Evolutionary conservation across 2,797 vertebrate genomes (phyloP).

Genomic region (Paratrypauchen microcephalus): DNA sequence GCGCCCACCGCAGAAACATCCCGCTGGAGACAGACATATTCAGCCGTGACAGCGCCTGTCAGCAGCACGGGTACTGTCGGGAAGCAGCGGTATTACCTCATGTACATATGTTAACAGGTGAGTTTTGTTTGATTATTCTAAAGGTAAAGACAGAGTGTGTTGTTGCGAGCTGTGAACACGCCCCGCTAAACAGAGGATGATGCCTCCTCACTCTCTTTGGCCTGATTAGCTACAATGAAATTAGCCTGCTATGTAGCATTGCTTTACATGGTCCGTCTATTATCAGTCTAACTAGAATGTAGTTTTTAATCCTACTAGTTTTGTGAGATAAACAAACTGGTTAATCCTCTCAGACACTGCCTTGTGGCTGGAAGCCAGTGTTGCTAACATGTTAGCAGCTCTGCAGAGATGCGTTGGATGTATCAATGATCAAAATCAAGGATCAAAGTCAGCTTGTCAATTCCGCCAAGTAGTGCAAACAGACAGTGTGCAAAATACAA

Average conservation of each 20-base stretch:
- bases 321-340: conserved; percentile 46
- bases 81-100: conserved; percentile 43
- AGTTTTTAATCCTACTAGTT: conserved; percentile 19
- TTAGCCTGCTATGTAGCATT: conserved; percentile 48
- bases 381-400: conserved; percentile 62
- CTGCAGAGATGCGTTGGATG: conserved; percentile 5
- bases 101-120: conserved; percentile 71
- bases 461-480: too few relatives aligned
- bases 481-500: too few relatives aligned
- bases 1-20: conserved; percentile 32
- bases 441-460: too few relatives aligned
- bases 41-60: conserved; percentile 47
- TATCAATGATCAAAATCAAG: too few relatives aligned
- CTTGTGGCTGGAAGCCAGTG: conserved; percentile 49
- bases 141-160: conserved; percentile 6
- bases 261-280: conserved; percentile 32
- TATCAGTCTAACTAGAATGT: conserved; percentile 47
- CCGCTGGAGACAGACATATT: conserved; percentile 19
- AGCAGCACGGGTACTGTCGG: conserved; percentile 16
- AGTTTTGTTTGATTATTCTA: conserved; percentile 29
- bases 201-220: conserved; percentile 49
- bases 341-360: conserved; percentile 56
- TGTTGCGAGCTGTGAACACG: conserved; percentile 28
- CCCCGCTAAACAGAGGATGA: conserved; percentile 63
- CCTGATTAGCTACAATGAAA: conserved; percentile 50